phyloP scores from a whole-genome alignment of 2,797 vertebrate species.

The Alosa sapidissima region DNA sequence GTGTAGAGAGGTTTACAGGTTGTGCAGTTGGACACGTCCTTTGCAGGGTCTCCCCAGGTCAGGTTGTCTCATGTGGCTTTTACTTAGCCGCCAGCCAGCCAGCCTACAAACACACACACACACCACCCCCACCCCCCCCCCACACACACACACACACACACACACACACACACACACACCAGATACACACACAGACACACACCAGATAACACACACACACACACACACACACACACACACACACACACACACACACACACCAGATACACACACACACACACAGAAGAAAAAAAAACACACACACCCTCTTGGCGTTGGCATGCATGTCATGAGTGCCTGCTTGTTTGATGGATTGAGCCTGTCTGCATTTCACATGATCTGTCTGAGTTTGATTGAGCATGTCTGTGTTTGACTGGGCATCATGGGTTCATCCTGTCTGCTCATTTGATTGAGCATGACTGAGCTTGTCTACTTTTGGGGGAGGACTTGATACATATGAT shows the following conservation, averaged over 20 bases:
- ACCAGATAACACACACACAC: neutral
- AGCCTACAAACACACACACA: too few species aligned
- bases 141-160: too few species aligned
- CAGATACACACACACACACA: neutral
- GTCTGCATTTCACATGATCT: neutral
- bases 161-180: too few species aligned
- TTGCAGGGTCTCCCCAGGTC: neutral
- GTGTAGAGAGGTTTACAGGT: neutral
- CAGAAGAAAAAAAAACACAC: neutral
- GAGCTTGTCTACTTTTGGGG: neutral
- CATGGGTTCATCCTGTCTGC: neutral
- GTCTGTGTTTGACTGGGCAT: neutral
- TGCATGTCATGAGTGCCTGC: neutral
- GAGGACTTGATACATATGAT: too few species aligned
- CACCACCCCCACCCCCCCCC: too few species aligned
- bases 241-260: neutral
- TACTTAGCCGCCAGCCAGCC: neutral
- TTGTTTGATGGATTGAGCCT: neutral
- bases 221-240: neutral
- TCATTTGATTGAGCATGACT: neutral
- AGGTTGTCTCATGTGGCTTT: neutral
- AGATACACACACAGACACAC: neutral
- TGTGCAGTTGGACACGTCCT: neutral
- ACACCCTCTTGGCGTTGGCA: neutral
- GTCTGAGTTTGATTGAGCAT: neutral